Evolutionary conservation across 2,888 invertebrate species (phyloP).

Genomic region (Gortyna flavago): DNA sequence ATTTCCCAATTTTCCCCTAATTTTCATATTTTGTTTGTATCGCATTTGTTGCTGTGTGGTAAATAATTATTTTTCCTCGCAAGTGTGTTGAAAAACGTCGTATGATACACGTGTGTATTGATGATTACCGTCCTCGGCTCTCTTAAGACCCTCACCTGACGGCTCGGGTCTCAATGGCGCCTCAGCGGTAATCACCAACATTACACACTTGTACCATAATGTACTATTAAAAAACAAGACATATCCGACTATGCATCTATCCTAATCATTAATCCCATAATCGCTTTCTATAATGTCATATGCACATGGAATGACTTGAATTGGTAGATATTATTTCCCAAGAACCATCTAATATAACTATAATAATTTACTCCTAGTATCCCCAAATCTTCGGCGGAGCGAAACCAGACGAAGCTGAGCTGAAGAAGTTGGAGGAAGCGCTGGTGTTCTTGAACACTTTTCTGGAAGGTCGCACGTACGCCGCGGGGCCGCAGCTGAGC

Average conservation of each 20-base stretch:
- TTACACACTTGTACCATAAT: no score
- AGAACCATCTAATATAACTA: background rate
- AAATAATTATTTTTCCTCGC: no score
- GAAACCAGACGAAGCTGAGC: slow-evolving; percentile 89
- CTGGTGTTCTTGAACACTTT: slow-evolving; percentile 92
- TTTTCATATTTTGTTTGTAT: no score
- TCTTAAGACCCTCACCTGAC: no score
- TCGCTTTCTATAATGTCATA: background rate
- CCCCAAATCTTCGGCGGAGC: slow-evolving; percentile 89
- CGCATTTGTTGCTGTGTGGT: no score
- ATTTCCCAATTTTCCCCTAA: no score
- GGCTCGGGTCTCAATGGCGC: no score
- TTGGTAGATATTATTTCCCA: background rate
- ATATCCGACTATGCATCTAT: background rate
- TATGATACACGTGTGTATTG: no score
- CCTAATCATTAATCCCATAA: background rate
- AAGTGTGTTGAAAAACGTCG: no score
- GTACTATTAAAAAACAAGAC: background rate
- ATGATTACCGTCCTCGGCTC: no score
- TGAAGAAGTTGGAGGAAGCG: slow-evolving; percentile 91
- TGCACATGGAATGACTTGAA: background rate
- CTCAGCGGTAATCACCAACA: no score
- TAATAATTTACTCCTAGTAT: slow-evolving; percentile 77
- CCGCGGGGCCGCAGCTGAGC: slow-evolving; percentile 92
- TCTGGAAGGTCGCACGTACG: slow-evolving; percentile 91